Conservation (phyloP, 92 coral and sea anemone genomes). For the Phenganax stokvisi region DNA sequence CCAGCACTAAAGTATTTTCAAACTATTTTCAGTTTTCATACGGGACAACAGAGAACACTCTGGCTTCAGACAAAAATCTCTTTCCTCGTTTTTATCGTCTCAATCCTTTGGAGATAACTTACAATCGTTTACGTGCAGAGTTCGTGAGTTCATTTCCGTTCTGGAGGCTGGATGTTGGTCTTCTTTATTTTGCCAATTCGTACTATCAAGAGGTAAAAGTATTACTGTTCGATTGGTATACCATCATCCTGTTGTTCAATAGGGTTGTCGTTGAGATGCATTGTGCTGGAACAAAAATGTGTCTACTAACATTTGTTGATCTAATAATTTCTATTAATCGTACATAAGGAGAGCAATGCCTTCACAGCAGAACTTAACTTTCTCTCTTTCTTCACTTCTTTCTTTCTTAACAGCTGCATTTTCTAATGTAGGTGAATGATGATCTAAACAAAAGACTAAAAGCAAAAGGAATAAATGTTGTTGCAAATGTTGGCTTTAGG, state of each 20-base stretch:
- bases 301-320: too few relatives aligned
- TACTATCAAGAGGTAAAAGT: conserved; percentile 50
- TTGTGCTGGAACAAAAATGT: too few relatives aligned
- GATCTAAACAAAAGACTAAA: conserved; percentile 55
- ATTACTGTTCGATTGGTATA: too few relatives aligned
- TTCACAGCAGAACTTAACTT: too few relatives aligned
- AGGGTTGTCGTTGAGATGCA: too few relatives aligned
- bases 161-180: conserved; percentile 76
- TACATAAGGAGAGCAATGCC: too few relatives aligned
- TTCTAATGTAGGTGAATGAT: conserved; percentile 50
- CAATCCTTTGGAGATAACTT: conserved; percentile 49
- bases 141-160: conserved; percentile 52
- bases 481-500: conserved; percentile 79
- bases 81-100: conserved; percentile 89
- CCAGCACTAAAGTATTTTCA: background rate
- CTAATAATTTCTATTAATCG: too few relatives aligned
- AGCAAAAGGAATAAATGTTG: conserved; percentile 54
- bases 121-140: conserved; percentile 57
- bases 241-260: too few relatives aligned
- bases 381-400: background rate
- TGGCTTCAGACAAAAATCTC: conserved; percentile 56
- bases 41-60: conserved; percentile 67
- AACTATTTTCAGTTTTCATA: conserved; percentile 63
- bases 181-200: conserved; percentile 62
- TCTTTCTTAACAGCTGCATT: background rate